Evolutionary conservation across 2,888 invertebrate species (phyloP).

Genomic region (Aphrophora alni): DNA sequence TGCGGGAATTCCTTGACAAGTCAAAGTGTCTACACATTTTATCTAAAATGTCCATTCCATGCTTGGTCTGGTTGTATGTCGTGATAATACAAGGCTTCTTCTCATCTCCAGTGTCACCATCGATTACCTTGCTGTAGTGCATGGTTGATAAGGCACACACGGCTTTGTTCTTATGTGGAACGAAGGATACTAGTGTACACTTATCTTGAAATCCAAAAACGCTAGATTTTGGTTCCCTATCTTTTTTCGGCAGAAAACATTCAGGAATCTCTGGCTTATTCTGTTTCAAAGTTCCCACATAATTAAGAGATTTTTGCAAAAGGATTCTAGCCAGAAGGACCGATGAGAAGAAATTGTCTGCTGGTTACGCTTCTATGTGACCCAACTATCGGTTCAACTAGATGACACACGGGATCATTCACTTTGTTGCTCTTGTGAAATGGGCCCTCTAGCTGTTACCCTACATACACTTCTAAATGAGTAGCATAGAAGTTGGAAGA

Average conservation of each 20-base stretch:
- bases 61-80: conserved; percentile 17
- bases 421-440: neutral
- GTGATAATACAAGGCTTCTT: conserved; percentile 14
- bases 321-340: neutral
- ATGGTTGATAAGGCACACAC: conserved; percentile 9
- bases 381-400: neutral
- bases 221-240: neutral
- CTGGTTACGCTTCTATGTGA: conserved; percentile 2
- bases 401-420: neutral
- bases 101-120: neutral
- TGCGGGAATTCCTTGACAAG: conserved; percentile 13
- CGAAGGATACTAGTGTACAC: neutral
- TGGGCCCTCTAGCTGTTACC: conserved; percentile 12
- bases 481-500: conserved; percentile 2
- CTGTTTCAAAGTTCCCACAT: neutral
- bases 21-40: conserved; percentile 26
- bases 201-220: conserved; percentile 15
- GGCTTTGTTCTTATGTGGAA: neutral
- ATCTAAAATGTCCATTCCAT: conserved; percentile 27
- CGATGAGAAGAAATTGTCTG: conserved; percentile 10
- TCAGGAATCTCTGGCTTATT: neutral
- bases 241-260: neutral
- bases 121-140: conserved; percentile 6
- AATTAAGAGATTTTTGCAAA: neutral
- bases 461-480: conserved; percentile 4